Base-by-base conservation (phyloP, 2,113 vertebrate genomes). In the Thamnaconus septentrionalis region DNA sequence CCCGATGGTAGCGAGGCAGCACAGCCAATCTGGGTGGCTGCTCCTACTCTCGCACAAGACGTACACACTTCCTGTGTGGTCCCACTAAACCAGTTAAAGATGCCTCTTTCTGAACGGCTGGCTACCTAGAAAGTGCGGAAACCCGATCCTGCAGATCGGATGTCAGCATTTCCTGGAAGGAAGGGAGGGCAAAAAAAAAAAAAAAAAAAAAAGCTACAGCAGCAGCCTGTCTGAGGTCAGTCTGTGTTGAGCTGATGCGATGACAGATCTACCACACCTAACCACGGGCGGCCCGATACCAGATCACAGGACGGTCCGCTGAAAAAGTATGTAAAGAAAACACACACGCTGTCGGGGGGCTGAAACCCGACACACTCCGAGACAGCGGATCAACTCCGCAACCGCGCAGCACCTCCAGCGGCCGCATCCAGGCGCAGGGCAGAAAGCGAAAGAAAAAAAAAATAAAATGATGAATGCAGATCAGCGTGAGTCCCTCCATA, bases 181-280 rank as follows among this genome's bases (percentile, higher is more conserved):
- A 45, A 45, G 18, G 18, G 18, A 31, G 18, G 18, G 18, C 18
- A 31, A 31, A 31, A 31, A 31, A 31, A 31, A 31, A 31, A 10
- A 8, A 49, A 49, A 50, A 46, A 8, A 46, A 50, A 60, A 60
- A 47, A 85, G 59, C 43, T 31, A 1, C 18, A 31, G 18, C 18
- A 31, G 18, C 18, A 31, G 44, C 80, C 69, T 76, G 61, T 85
- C 80, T 83, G 84, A 87, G 87, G 87, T 87, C 85, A 80, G 84
- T 42, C 75, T 79, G 18, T 81, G 81, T 62, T 82, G 85, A 86
- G 79, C 76, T 40, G 54, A 76, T 67, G 46, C 48, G 87, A 85
- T 83, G 88, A 90, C 83, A 85, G 88, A 90, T 81, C 76, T 69
- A 81, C 81, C 75, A 71, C 84, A 84, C 82, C 61, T 75, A 80